Evolutionary conservation across 2,797 vertebrate genomes (phyloP), one percentile per base, ranked within the genome.

Genomic region (Melanotaenia pygmaea): DNA sequence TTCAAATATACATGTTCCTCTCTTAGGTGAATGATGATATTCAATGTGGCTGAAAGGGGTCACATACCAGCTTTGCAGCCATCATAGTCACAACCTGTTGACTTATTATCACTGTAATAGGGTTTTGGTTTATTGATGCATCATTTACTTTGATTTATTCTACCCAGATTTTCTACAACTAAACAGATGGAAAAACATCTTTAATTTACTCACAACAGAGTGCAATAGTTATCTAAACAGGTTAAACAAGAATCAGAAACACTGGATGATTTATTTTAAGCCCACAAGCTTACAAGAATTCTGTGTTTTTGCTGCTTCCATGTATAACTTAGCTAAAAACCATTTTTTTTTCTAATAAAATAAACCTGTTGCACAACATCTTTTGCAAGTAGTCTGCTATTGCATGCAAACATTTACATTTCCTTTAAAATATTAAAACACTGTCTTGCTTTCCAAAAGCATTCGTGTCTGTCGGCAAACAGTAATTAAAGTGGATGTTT

Each of bases 61-160:
- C 61, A 67, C 11, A 18, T 24, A 53, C 10, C 64, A 59, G 53
- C 22, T 57, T 56, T 22, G 14, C 43, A 67, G 14, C n/a, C 13
- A 14, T 77, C 65, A 74, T 75, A 65, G 57, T 80, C 80, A 79
- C 59, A 68, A 77, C 63, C 67, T 73, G 67, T 56, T 81, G 67
- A 68, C 67, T 70, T 71, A 59, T 85, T 86, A 66, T 86, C 66
- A 54, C 47, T 45, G 47, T 67, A 16, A 60, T 22, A 13, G 51
- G 64, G 43, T 18, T 51, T 80, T 58, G 28, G 47, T 57, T 72
- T 57, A 60, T 26, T 38, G 61, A 75, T 69, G 74, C 63, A 43
- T 82, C 65, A 68, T 45, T 81, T 74, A 74, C 62, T 58, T 80
- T 51, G 75, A 70, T 24, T 37, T 40, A 12, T 69, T 74, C 40